These are phyloP conservation scores for Coptodon bakossiorum DNA, from an alignment of 2,113 vertebrate genomes.

Conservation along the genomic window DNA sequence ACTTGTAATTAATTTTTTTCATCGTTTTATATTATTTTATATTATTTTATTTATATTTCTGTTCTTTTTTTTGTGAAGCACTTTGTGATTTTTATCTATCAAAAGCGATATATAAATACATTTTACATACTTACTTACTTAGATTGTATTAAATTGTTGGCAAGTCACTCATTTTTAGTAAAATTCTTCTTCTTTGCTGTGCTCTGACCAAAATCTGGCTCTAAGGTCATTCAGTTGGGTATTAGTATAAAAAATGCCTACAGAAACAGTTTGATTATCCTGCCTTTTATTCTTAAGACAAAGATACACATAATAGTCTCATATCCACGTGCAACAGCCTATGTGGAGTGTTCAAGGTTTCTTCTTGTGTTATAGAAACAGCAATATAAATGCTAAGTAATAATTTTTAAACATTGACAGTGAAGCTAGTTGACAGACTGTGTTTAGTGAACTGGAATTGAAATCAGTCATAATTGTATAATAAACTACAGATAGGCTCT, in stretches of 20 bases:
- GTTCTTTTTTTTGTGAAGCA: not conserved
- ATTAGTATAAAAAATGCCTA: not conserved
- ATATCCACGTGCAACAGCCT: not conserved
- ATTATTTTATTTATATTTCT: not conserved
- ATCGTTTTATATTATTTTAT: not conserved
- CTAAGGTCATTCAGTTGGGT: not conserved
- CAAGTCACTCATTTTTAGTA: not conserved
- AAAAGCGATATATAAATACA: not conserved
- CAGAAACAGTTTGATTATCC: not conserved
- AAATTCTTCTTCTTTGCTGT: not conserved
- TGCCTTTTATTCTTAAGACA: not conserved
- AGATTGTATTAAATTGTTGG: not conserved
- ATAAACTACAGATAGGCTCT: not conserved
- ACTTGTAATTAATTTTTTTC: not conserved
- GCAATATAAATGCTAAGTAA: not conserved
- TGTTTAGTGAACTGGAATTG: not conserved
- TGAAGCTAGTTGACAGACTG: not conserved
- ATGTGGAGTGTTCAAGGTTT: not conserved
- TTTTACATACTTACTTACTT: not conserved
- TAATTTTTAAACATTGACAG: not conserved
- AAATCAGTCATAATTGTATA: not conserved
- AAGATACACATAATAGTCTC: not conserved
- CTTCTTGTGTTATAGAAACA: not conserved
- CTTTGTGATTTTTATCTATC: not conserved
- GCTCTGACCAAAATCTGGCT: not conserved